Evolutionary conservation across 2,888 invertebrate species (phyloP), one percentile per base, ranked within the genome.

Genomic region (Hyalella azteca): DNA sequence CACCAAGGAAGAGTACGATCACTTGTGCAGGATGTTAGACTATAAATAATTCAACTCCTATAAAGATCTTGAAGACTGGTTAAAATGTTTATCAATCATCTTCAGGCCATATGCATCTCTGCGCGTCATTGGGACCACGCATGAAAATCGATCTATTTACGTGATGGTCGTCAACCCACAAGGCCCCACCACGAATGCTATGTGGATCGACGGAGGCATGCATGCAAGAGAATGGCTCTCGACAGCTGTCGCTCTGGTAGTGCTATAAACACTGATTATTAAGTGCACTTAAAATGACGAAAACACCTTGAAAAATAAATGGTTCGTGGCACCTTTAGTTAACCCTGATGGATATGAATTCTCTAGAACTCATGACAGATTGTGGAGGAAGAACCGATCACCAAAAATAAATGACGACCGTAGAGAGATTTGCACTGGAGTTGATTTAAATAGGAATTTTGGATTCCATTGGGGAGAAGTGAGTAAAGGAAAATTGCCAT

Each of bases 191-290:
- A 75, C n/a, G n/a, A 73, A 73, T 22, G 45, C 32, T n/a, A 41
- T 75, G 7, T 75, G 75, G 75, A 75, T 75, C 40, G 75, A 75
- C 45, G 75, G 75, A 13, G 75, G 75, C 40, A 75, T 29, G 15
- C 75, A 75, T 45, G 75, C 75, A 32, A 75, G 75, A 41, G 75
- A 75, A 75, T 75, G 75, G 75, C n/a, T 75, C n/a, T 75, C 75
- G 13, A n/a, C 75, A 9, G 75, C 75, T 2, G 75, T 75, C 3
- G 75, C 75, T 19, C 40, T 75, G 75, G 26, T 45, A 45, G 11
- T 75, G 26, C 40, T 75, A 32, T 26, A 26, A 15, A 40, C 40
- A 41, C 29, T 75, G 45, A 19, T 75, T 3, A 5, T 1, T 1
- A 39, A 26, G 9, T 75, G 45, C 36, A 22, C 40, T 19, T 9